Percentiles rank a stretch among this genome's conserved stretches.
phyloP scores from a whole-genome alignment of 2,797 vertebrate genomes.

The Danio kyathit region DNA sequence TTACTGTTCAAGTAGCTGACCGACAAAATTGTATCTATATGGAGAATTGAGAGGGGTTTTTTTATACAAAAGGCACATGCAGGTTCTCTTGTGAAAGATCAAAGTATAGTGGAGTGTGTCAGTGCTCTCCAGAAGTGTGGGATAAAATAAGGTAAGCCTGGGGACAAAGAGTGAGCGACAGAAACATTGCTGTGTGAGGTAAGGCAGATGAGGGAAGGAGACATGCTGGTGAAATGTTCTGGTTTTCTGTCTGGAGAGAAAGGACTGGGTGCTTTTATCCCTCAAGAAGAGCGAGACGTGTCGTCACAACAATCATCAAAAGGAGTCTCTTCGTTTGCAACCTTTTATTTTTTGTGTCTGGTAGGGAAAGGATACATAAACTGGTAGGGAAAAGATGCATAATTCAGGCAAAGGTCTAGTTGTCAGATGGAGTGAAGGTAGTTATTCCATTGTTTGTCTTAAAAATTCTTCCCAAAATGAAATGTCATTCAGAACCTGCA shows the following conservation, averaged over 20 bases:
- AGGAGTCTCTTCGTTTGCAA: constrained; percentile 21
- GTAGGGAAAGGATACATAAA: constrained; percentile 14
- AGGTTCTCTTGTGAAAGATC: constrained; percentile 38
- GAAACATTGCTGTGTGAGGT: constrained; percentile 78
- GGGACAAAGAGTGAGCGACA: constrained; percentile 48
- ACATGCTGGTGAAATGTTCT: constrained; percentile 49
- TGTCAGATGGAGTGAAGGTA: background rate
- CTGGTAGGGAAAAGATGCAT: constrained; percentile 8
- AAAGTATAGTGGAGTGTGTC: constrained; percentile 42
- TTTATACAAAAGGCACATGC: background rate
- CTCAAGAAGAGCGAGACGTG: constrained; percentile 20
- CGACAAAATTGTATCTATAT: constrained; percentile 37
- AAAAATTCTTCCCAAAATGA: background rate
- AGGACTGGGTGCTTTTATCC: constrained; percentile 42
- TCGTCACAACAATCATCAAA: constrained; percentile 24
- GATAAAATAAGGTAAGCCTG: constrained; percentile 28
- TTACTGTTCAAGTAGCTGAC: constrained; percentile 6
- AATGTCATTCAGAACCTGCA: background rate
- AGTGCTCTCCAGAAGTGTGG: constrained; percentile 38
- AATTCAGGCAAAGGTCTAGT: constrained; percentile 15
- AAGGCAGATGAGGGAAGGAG: constrained; percentile 75
- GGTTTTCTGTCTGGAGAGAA: constrained; percentile 57
- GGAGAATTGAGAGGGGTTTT: constrained; percentile 16
- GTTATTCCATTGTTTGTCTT: constrained; percentile 9
- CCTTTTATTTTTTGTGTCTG: constrained; percentile 33